These are phyloP conservation scores for Helogale parvula DNA, from an alignment of 2,113 vertebrate genomes.

Conservation along the genomic window DNA sequence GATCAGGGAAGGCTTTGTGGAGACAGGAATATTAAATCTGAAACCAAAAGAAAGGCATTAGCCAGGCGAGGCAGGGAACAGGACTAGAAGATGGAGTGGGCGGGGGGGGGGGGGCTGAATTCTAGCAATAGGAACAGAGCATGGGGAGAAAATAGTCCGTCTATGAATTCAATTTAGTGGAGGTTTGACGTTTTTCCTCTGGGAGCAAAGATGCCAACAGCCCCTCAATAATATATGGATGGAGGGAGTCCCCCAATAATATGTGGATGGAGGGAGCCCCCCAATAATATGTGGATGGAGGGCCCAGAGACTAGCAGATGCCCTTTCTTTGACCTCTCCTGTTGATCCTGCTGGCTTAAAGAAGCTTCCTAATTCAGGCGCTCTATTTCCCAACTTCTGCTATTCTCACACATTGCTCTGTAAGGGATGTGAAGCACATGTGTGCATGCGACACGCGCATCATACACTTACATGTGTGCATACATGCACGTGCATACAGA, in stretches of 20 bases:
- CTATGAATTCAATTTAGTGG: not conserved
- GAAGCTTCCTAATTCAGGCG: not conserved
- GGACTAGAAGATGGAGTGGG: not conserved
- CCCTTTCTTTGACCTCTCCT: too few species aligned
- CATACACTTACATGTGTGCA: not conserved
- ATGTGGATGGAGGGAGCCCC: not conserved
- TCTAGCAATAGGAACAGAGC: not conserved
- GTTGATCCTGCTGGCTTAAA: not conserved
- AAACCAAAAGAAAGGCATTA: not conserved
- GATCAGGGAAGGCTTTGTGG: not conserved
- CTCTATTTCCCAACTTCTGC: not conserved
- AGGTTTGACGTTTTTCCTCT: not conserved
- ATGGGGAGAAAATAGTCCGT: not conserved
- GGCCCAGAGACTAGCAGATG: not conserved
- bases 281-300: not conserved
- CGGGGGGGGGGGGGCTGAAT: not conserved
- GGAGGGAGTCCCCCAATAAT: not conserved
- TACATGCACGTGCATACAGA: too few species aligned
- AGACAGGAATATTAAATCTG: not conserved
- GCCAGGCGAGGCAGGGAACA: not conserved
- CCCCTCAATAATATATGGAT: not conserved
- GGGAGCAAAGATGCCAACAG: not conserved
- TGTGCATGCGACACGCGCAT: too few species aligned
- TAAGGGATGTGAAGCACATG: not conserved
- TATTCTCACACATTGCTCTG: not conserved